phyloP scores from a whole-genome alignment of 92 coral and sea anemone species.

The Ricordea florida region DNA sequence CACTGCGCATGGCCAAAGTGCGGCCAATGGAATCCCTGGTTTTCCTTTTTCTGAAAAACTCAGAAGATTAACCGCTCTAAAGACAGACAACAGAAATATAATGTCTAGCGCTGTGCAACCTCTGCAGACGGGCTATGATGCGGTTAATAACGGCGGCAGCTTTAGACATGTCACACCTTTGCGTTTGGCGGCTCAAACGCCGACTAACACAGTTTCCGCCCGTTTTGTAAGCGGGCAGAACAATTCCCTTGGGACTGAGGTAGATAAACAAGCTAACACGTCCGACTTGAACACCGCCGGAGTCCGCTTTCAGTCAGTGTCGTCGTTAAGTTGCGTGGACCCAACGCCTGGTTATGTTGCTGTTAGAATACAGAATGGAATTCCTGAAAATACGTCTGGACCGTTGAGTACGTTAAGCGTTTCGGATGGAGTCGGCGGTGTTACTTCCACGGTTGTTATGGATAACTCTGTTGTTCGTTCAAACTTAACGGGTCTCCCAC shows the following conservation, averaged over 20 bases:
- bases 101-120: conserved; percentile 6
- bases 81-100: conserved; percentile 2
- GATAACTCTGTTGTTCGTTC: not conserved
- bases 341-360: too few species aligned
- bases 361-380: too few species aligned
- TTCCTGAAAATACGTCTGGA: not conserved
- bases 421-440: not conserved
- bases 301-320: too few species aligned
- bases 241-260: too few species aligned
- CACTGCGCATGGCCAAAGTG: not conserved
- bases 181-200: not conserved
- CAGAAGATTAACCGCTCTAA: not conserved
- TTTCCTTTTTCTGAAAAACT: conserved; percentile 48
- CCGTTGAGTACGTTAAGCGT: too few species aligned
- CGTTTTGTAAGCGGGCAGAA: conserved; percentile 21
- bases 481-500: not conserved
- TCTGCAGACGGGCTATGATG: conserved; percentile 12
- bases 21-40: not conserved
- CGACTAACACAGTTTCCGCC: not conserved
- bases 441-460: not conserved
- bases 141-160: not conserved
- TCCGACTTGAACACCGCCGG: too few species aligned
- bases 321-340: too few species aligned
- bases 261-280: too few species aligned
- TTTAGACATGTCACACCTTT: not conserved